Conservation (phyloP, 2,888 invertebrate genomes). For the Ormyrus nitidulus region DNA sequence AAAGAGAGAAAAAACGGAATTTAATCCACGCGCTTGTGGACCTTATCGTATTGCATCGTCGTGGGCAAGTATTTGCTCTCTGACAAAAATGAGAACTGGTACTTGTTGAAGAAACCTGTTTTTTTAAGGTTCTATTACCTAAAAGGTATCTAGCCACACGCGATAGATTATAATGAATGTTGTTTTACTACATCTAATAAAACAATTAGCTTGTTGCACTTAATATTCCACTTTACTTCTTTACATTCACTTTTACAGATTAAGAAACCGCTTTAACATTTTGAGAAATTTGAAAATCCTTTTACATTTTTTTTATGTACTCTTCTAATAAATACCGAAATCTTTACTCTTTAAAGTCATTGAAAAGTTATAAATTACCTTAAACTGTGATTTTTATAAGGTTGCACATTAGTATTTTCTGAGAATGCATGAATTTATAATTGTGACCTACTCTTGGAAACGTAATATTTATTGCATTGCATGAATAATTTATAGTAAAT, state of each 20-base stretch:
- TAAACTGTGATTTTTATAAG: no score
- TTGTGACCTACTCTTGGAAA: no score
- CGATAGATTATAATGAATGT: no score
- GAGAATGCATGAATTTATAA: no score
- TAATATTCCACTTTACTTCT: not conserved
- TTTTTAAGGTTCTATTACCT: not conserved
- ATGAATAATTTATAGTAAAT: no score
- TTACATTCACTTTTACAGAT: not conserved
- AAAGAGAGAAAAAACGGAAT: not conserved
- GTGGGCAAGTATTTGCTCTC: not conserved
- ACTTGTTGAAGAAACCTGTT: conserved; percentile 1
- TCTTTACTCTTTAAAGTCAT: no score
- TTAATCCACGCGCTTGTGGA: not conserved
- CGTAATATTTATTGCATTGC: no score
- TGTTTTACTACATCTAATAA: not conserved
- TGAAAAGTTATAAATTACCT: no score
- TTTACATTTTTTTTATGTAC: not conserved
- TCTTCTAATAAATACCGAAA: no score
- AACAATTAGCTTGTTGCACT: not conserved
- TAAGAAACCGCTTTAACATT: not conserved
- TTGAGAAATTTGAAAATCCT: not conserved
- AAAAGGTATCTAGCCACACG: not conserved
- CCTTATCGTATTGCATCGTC: conserved; percentile 16
- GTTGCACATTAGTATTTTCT: no score
- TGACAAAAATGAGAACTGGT: not conserved